Evolutionary conservation across 2,113 vertebrate genomes (phyloP), one percentile per base, ranked within the genome.

Genomic region (Chamaea fasciata): DNA sequence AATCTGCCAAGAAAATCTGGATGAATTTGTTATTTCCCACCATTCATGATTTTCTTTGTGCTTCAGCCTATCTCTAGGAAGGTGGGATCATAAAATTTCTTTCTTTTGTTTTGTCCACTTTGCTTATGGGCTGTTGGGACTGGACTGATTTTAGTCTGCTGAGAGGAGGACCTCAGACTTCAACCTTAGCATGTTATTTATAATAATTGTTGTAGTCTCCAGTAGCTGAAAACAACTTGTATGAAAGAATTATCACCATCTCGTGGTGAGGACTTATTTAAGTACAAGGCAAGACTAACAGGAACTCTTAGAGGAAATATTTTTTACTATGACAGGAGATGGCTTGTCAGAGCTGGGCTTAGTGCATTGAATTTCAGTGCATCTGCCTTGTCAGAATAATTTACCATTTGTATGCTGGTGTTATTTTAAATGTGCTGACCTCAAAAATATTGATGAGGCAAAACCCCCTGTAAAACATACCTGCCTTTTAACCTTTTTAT

Each of bases 401-500:
- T 91, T 93, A 83, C 89, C 62, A 56, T 93, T 94, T 70, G 46
- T 87, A 88, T 65, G 44, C 75, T 89, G 73, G 53, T 92, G 73
- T 92, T 96, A 77, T 82, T 90, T 88, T 84, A 94, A 89, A 79
- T 65, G 27, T 76, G 39, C 47, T 83, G 57, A 70, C 63, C 63
- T 90, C 56, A 69, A 62, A 89, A 92, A 93, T 88, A 94, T 77
- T 77, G 74, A 85, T 74, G 69, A 92, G 22, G 50, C 53, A 92
- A 82, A 90, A 30, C 23, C 5, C 15, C 27, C 67, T 68, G 26
- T 74, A 70, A 86, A 94, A 74, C 68, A 89, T 92, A 83, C 79
- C 83, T 91, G 56, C 69, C 55, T 62, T 89, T 93, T 91, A 63
- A 80, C 73, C 75, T 92, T 94, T 89, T 93, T 67, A 67, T 81